These are phyloP conservation scores for Crioceris asparagi DNA, from an alignment of 2,888 invertebrate species.

Conservation along the genomic window DNA sequence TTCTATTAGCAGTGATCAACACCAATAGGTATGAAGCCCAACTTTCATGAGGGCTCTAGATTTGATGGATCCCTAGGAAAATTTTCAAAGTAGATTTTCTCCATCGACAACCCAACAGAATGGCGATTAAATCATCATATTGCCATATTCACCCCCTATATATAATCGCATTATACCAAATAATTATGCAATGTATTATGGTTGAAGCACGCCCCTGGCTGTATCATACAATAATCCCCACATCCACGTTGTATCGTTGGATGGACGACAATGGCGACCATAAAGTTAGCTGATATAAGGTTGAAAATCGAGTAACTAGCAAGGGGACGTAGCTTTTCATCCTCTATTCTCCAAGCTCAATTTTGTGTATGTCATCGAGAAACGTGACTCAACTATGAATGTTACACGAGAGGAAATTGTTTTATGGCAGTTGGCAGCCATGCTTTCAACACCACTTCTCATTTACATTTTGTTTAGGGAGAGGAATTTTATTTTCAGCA, in stretches of 20 bases:
- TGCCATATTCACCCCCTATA: too few species aligned
- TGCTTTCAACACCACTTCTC: slow-evolving; percentile 20
- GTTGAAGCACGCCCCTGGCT: slow-evolving; percentile 14
- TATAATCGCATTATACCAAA: too few species aligned
- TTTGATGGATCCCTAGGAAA: too few species aligned
- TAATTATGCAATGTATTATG: too few species aligned
- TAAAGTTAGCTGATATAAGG: slow-evolving; percentile 20
- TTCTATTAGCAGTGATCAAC: too few species aligned
- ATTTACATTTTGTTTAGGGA: slow-evolving; percentile 24
- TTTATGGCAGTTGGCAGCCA: slow-evolving; percentile 34
- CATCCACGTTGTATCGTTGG: slow-evolving; percentile 16
- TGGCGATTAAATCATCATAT: too few species aligned
- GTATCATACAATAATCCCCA: slow-evolving; percentile 28
- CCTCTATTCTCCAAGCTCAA: slow-evolving; percentile 34
- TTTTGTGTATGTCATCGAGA: slow-evolving; percentile 37
- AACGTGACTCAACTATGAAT: slow-evolving; percentile 38
- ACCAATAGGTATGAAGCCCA: too few species aligned
- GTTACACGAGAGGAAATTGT: slow-evolving; percentile 35
- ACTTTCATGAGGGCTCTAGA: too few species aligned
- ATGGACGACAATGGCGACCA: slow-evolving; percentile 23
- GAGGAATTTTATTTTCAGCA: slow-evolving; percentile 8
- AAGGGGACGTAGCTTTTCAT: slow-evolving; percentile 30
- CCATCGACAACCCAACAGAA: too few species aligned
- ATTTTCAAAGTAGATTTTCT: too few species aligned
- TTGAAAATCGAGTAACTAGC: slow-evolving; percentile 18